Conservation (phyloP, 1,140 invertebrate genomes). For the Rhopalosiphum padi region DNA sequence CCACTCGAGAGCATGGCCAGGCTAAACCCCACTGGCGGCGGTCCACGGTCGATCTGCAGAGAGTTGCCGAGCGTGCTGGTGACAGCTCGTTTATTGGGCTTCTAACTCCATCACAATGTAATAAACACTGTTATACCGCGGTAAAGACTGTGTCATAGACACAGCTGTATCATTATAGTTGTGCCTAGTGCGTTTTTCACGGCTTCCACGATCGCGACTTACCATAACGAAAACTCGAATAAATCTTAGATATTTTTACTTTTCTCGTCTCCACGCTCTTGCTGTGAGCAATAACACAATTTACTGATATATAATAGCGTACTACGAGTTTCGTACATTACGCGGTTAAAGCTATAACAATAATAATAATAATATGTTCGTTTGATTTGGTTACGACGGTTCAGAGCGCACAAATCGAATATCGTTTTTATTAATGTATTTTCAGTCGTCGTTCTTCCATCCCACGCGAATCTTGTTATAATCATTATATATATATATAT, state of each 20-base stretch:
- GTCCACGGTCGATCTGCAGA: neutral
- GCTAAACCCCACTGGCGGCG: neutral
- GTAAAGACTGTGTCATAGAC: neutral
- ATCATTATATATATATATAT: neutral
- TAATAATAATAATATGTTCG: neutral
- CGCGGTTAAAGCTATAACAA: neutral
- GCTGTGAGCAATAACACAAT: neutral
- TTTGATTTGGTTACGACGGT: neutral
- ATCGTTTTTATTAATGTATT: neutral
- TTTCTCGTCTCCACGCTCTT: neutral
- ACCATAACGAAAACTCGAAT: neutral
- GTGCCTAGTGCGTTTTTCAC: neutral
- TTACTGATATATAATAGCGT: neutral
- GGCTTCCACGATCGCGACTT: neutral
- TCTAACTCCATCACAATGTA: neutral
- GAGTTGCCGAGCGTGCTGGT: neutral
- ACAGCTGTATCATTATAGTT: neutral
- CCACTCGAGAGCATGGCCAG: neutral
- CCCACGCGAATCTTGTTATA: neutral
- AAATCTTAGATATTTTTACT: neutral
- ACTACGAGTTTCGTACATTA: neutral
- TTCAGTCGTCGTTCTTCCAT: neutral
- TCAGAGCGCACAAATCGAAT: neutral
- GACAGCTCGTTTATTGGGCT: conserved; percentile 24
- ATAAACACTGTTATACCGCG: neutral